Evolutionary conservation across 2,113 vertebrate species (phyloP).

Genomic region (Theristicus caerulescens): DNA sequence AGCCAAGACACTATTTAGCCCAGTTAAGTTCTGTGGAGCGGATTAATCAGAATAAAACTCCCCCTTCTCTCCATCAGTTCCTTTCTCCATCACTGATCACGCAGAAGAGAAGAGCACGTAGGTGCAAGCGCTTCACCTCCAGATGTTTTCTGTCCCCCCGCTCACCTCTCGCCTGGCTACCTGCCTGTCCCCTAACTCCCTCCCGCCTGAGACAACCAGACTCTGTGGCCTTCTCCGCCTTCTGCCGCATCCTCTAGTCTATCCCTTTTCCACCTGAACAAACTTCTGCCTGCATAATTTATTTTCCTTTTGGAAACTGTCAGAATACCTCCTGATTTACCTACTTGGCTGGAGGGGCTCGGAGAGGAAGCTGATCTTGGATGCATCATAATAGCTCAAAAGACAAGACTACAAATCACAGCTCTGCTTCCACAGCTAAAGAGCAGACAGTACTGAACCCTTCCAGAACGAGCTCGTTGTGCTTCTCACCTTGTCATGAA

Average conservation of each 20-base stretch:
- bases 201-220: not conserved
- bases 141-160: not conserved
- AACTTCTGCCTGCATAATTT: not conserved
- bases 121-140: not conserved
- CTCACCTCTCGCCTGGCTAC: not conserved
- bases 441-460: not conserved
- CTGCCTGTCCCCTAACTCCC: not conserved
- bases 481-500: not conserved
- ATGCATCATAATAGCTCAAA: not conserved
- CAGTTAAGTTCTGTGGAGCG: not conserved
- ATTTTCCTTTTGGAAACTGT: not conserved
- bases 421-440: not conserved
- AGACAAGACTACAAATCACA: not conserved
- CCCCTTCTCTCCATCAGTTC: no score
- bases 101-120: not conserved
- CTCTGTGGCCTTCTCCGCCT: not conserved
- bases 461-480: not conserved
- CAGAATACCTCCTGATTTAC: not conserved
- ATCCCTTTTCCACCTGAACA: not conserved
- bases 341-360: not conserved
- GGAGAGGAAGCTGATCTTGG: not conserved
- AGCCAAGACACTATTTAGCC: not conserved
- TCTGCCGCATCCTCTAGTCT: not conserved
- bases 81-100: accelerated
- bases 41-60: not conserved